Evolutionary conservation across 2,113 vertebrate genomes (phyloP).

Genomic region (Calypte anna): DNA sequence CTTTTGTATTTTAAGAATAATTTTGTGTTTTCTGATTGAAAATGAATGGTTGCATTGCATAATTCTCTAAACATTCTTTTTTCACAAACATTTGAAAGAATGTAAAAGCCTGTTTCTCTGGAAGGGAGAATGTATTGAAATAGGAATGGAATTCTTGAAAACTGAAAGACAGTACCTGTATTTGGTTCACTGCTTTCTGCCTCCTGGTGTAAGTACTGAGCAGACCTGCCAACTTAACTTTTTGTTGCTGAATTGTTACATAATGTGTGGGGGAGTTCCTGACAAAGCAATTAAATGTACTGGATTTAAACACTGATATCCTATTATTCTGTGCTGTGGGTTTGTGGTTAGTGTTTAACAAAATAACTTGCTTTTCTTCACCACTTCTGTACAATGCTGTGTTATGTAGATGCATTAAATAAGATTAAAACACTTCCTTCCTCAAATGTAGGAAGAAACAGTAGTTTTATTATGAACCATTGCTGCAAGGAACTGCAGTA

Average conservation of each 20-base stretch:
- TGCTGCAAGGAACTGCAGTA: background rate
- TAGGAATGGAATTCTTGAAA: background rate
- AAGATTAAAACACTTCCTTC: background rate
- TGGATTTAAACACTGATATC: slow-evolving; percentile 30
- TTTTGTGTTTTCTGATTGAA: background rate
- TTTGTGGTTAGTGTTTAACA: background rate
- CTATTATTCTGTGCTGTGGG: background rate
- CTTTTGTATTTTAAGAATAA: background rate
- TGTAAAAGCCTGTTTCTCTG: background rate
- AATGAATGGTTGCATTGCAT: background rate
- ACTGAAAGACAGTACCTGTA: background rate
- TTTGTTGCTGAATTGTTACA: background rate
- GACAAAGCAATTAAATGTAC: slow-evolving; percentile 5
- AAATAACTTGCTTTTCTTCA: background rate
- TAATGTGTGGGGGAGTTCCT: slow-evolving; percentile 28
- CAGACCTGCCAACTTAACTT: background rate
- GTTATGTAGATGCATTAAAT: background rate
- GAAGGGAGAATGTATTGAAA: background rate
- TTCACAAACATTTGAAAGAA: background rate
- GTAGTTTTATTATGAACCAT: background rate
- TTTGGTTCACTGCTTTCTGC: background rate
- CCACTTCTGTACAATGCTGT: background rate
- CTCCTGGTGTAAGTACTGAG: background rate
- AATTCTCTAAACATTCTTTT: background rate
- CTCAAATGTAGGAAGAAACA: background rate